Evolutionary conservation across 2,888 invertebrate species (phyloP), one percentile per base, ranked within the genome.

Genomic region (Luffia ferchaultella): DNA sequence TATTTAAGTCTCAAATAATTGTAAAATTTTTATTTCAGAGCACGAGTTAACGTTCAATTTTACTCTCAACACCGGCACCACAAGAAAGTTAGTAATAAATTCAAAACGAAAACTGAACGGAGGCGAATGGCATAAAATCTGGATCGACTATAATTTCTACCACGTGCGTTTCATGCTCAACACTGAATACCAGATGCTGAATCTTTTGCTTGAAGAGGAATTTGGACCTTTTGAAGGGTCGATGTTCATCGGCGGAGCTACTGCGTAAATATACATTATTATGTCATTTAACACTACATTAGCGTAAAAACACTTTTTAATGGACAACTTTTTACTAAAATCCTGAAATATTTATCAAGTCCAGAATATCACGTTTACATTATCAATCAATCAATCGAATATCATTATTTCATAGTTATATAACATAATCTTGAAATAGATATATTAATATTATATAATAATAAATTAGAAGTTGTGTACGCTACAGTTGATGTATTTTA

Each of bases 41-140:
- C 93, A 93, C 71, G 92, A 92, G 60, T 76, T 96, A 56, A 94
- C 94, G 7, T 95, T 96, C 73, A 95, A 95, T 72, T 96, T 95
- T 63, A 94, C 95, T 0, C 77, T 94, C 20, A 95, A 93, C 76
- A 95, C 93, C 41, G 94, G 93, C 0, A 90, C 90, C 5, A 91
- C 92, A 46, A 89, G 93, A 57, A 93, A 92, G 66, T 79, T 95
- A 53, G 93, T 92, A 45, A 93, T 97, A 55, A 90, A 91, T 63
- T 95, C 95, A 2, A 89, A 90, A 57, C 85, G 92, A 45, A 90
- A 91, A 66, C 84, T 97, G 46, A 96, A 96, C 68, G 93, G 93
- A 48, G 97, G 96, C 1, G 95, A 96, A 69, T 97, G 97, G 97
- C 97, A 97, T 72, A 95, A 96, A 76, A 91, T 97, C 57, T 94